Base-by-base conservation (phyloP, 2,797 vertebrate genomes). In the Myotis daubentonii region DNA sequence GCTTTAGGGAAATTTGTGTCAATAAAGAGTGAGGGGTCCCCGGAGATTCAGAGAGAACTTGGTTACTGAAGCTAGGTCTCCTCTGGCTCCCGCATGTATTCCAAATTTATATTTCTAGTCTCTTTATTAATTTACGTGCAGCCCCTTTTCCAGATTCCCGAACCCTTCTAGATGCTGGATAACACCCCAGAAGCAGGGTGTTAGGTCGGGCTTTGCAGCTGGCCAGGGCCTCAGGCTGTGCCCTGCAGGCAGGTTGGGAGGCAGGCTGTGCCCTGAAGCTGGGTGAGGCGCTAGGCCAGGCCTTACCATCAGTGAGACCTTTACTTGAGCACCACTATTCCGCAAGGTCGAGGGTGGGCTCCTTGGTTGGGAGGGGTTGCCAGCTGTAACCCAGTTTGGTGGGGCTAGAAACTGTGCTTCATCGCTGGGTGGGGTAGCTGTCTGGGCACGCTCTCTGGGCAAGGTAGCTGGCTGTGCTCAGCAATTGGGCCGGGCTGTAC, bases 401-500 rank as follows among this genome's bases (percentile, higher is more conserved):
- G 36, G 49, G 49, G 16, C 71, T 33, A 47, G 36, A 68, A 47
- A 16, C 16, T 47, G 6, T 75, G 33, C 30, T 36, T 41, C 6
- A 2, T 10, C 8, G 70, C 25, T 22, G 49, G 6, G 10, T 33
- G 6, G 57, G 12, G 9, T 53, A 74, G 44, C 28, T 20, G 2
- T 83, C 13, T 15, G 19, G 4, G 47, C 44, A 51, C 30, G 7
- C 8, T 74, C 19, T 41, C 44, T 65, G 55, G 25, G 9, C 55
- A 30, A 62, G 55, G 19, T 8, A 10, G 17, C 55, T 57, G 8
- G 25, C 33, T 62, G n/a, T 22, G 4, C 38, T 51, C n/a, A 62
- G 41, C 53, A 62, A 4, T 51, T 0, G 0, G 17, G 23, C 23
- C 13, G 8, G 5, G 8, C 13, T n/a, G 13, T n/a, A 62, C 5